Percentiles rank a stretch among this genome's conserved stretches.
Evolutionary conservation across 30 jellyfish, hydroid and myxozoan species (phyloP).

Genomic region (Nemopilema nomurai): DNA sequence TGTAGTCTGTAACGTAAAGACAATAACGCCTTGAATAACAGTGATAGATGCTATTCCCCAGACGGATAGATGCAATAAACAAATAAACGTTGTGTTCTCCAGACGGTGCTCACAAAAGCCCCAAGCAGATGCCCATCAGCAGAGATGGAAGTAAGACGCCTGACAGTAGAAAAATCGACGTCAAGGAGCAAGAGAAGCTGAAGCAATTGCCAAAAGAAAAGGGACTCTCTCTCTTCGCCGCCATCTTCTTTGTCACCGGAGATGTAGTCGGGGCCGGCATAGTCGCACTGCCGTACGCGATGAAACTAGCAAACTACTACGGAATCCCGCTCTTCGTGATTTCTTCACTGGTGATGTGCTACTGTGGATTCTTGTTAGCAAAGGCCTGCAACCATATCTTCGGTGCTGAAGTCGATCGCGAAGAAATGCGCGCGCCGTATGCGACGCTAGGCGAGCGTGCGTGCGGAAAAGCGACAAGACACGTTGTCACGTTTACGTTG

Average conservation of each 20-base stretch:
- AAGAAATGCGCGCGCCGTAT: constrained; percentile 92
- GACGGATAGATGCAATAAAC: too few relatives aligned
- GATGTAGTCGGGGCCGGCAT: constrained; percentile 99
- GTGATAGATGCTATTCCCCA: too few relatives aligned
- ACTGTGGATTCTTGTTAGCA: constrained; percentile 89
- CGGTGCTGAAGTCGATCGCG: constrained; percentile 74
- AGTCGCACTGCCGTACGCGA: constrained; percentile 94
- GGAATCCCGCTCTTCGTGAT: constrained; percentile 85
- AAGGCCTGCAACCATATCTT: constrained; percentile 81
- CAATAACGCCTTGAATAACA: too few relatives aligned
- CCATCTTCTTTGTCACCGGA: constrained; percentile 91
- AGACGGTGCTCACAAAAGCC: constrained; percentile 60
- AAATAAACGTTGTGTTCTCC: background rate
- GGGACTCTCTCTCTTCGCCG: constrained; percentile 82
- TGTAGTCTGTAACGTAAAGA: too few relatives aligned
- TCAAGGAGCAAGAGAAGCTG: constrained; percentile 22
- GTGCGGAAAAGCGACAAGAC: constrained; percentile 83
- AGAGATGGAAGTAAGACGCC: background rate
- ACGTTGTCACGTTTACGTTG: constrained; percentile 73
- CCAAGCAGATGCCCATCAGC: constrained; percentile 25
- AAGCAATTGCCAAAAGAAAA: constrained; percentile 25
- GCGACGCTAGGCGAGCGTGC: constrained; percentile 95
- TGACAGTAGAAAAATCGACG: constrained; percentile 4
- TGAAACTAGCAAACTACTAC: constrained; percentile 89
- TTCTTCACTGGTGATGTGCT: constrained; percentile 77